A percentile compares a stretch with the other conserved stretches of the same genome.
Evolutionary conservation across 1,140 invertebrate species (phyloP).

Genomic region (Neoseiulus cucumeris): DNA sequence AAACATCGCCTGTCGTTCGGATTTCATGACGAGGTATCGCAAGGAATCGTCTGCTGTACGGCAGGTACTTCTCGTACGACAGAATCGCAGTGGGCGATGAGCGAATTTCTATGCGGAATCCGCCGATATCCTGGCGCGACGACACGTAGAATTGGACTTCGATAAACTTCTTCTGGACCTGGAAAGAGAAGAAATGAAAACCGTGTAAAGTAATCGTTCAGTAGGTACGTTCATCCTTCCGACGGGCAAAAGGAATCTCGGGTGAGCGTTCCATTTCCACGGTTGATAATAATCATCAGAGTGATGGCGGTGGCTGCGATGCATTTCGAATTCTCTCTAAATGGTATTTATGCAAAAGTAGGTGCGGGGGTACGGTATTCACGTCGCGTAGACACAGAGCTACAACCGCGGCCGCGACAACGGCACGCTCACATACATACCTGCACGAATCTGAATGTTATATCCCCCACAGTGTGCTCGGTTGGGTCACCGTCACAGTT

Average conservation of each 20-base stretch:
- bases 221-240: background rate
- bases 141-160: conserved; percentile 5
- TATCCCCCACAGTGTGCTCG: background rate
- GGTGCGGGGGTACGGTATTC: no score
- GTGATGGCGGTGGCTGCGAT: no score
- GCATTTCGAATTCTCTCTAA: no score
- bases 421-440: background rate
- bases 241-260: background rate
- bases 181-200: background rate
- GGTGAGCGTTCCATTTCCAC: no score
- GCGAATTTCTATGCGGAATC: background rate
- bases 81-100: background rate
- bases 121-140: background rate
- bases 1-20: background rate
- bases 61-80: background rate
- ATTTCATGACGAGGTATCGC: background rate
- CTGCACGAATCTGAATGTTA: conserved; percentile 2
- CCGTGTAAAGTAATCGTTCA: background rate
- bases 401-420: no score
- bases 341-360: no score
- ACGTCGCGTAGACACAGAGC: no score
- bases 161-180: background rate
- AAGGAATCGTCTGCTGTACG: background rate
- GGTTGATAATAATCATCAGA: no score
- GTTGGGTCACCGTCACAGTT: conserved; percentile 6